A percentile compares a stretch with the other conserved stretches of the same genome.
phyloP scores from a whole-genome alignment of 2,113 vertebrate genomes.

The Chloropsis hardwickii region DNA sequence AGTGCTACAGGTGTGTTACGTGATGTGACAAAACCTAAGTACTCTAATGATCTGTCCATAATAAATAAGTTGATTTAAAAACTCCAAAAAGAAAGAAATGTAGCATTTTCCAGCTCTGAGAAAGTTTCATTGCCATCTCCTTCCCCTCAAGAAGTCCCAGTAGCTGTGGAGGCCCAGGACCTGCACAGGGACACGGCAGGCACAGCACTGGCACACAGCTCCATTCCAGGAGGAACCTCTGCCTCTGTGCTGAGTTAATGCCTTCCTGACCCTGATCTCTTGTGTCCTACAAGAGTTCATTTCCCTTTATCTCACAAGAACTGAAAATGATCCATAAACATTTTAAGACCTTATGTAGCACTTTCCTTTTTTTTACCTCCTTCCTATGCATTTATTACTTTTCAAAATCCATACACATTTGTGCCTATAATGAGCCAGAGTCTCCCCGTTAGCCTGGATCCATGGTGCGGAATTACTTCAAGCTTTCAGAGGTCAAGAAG shows the following conservation, averaged over 20 bases:
- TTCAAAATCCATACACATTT: not conserved
- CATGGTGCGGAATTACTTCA: too few species aligned
- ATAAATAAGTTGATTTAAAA: not conserved
- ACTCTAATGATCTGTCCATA: not conserved
- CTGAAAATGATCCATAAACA: not conserved
- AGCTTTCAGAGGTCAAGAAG: not conserved
- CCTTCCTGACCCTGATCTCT: not conserved
- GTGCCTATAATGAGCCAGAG: not conserved
- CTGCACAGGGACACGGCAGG: rapidly evolving
- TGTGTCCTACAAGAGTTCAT: not conserved
- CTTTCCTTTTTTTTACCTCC: not conserved
- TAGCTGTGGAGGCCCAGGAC: rapidly evolving
- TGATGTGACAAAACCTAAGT: not conserved
- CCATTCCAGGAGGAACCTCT: not conserved
- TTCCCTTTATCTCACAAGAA: not conserved
- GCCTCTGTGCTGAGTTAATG: not conserved
- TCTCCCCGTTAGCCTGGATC: too few species aligned
- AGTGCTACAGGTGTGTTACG: not conserved
- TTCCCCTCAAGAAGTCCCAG: too few species aligned
- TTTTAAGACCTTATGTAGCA: not conserved
- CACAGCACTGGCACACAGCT: rapidly evolving
- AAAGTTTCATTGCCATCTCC: not conserved
- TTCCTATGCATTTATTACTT: not conserved
- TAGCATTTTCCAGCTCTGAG: not conserved
- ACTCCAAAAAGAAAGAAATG: not conserved